Conservation (phyloP, 2,797 vertebrate species). For the Syndactyla subalaris region DNA sequence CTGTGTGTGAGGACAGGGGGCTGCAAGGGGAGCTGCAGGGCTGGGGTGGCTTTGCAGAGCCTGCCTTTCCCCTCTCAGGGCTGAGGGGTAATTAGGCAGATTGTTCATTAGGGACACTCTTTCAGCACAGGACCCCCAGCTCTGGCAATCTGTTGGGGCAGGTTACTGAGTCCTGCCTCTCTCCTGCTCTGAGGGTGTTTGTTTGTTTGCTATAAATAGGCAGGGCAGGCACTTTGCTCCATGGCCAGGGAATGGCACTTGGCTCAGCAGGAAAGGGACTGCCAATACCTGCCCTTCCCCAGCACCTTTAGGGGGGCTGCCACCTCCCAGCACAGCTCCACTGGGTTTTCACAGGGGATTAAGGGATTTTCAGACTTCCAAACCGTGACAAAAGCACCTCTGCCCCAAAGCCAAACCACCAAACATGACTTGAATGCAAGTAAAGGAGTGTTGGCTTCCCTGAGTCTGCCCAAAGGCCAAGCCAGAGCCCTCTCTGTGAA, state of each 20-base stretch:
- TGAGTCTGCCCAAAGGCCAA: background rate
- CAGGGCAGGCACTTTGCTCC: background rate
- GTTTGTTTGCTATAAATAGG: background rate
- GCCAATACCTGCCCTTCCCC: background rate
- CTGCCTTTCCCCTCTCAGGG: background rate
- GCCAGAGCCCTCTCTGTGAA: background rate
- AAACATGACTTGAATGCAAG: background rate
- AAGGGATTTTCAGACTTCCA: background rate
- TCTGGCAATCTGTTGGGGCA: background rate
- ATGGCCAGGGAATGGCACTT: accelerated
- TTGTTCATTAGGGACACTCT: background rate
- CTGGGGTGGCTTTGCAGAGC: background rate
- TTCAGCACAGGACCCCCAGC: background rate
- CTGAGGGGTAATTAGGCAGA: background rate
- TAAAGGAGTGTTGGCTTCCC: background rate
- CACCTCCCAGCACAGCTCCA: background rate
- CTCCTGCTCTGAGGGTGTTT: background rate
- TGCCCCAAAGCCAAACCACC: conserved; percentile 18
- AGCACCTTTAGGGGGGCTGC: background rate
- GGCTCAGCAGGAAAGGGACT: background rate
- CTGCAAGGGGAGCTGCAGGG: background rate
- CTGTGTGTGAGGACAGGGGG: background rate
- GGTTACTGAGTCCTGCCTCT: background rate
- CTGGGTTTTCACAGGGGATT: background rate
- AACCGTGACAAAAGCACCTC: background rate